These are phyloP conservation scores for Xanthia icteritia DNA, from an alignment of 2,888 invertebrate species.

Conservation along the genomic window DNA sequence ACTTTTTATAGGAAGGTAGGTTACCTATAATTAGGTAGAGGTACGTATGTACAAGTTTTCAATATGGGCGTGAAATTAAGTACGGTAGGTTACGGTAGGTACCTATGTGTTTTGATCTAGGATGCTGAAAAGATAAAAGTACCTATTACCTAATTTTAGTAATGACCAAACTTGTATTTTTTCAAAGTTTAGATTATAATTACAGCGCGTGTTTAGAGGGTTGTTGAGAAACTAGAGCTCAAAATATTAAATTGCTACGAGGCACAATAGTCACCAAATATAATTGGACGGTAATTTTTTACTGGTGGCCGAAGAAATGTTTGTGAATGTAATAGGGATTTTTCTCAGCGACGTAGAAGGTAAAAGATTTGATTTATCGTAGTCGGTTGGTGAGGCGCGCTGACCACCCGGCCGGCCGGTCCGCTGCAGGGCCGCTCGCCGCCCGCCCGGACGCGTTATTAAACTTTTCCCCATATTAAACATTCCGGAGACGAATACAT, in stretches of 20 bases:
- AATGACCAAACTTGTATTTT: neutral
- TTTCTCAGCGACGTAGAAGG: conserved; percentile 86
- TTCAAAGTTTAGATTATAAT: too few species aligned
- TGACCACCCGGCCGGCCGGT: conserved; percentile 79
- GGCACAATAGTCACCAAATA: conserved; percentile 55
- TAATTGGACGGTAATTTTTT: conserved; percentile 69
- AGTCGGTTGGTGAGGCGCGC: conserved; percentile 83
- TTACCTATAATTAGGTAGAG: neutral
- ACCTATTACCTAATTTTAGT: too few species aligned
- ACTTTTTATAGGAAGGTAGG: neutral
- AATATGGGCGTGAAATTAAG: neutral
- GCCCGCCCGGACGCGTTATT: conserved; percentile 89
- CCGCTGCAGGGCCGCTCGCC: conserved; percentile 70
- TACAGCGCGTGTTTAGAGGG: neutral
- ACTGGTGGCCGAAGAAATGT: conserved; percentile 78
- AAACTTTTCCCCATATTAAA: conserved; percentile 91
- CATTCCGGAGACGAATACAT: conserved; percentile 91
- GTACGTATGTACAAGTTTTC: neutral
- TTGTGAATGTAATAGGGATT: conserved; percentile 88
- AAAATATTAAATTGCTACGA: conserved; percentile 26
- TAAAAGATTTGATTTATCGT: conserved; percentile 90
- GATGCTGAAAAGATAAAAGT: too few species aligned
- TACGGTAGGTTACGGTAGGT: neutral
- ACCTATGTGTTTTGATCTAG: neutral
- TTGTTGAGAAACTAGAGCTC: neutral